These are phyloP conservation scores for Emesis furor DNA, from an alignment of 2,888 invertebrate genomes.

Conservation along the genomic window DNA sequence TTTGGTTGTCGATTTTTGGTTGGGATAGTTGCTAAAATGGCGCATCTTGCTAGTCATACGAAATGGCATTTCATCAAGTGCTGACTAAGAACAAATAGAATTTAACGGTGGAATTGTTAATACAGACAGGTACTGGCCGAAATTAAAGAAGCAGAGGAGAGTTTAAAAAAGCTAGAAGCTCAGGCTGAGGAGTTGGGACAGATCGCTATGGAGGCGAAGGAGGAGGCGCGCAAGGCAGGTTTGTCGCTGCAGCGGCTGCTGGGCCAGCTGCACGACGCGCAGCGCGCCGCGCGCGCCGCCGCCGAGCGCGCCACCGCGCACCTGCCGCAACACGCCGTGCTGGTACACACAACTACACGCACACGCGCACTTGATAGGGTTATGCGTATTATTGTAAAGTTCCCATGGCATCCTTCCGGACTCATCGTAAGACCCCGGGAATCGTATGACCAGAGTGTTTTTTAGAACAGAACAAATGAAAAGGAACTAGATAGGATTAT, in stretches of 20 bases:
- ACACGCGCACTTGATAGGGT: too few species aligned
- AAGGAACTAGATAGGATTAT: too few species aligned
- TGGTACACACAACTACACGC: conserved; percentile 73
- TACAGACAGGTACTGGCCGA: conserved; percentile 83
- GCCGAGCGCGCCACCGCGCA: conserved; percentile 80
- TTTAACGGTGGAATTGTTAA: background rate
- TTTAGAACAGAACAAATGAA: too few species aligned
- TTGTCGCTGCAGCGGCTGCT: conserved; percentile 76
- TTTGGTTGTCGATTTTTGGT: too few species aligned
- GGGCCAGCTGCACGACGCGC: conserved; percentile 75
- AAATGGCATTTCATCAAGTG: too few species aligned
- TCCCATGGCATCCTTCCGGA: too few species aligned
- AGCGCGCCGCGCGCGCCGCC: conserved; percentile 68
- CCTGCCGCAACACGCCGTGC: conserved; percentile 82
- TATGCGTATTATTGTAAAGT: too few species aligned
- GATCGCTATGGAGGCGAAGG: conserved; percentile 81
- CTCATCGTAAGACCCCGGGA: too few species aligned
- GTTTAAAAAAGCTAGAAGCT: conserved; percentile 79
- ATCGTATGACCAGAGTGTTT: too few species aligned
- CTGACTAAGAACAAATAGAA: background rate
- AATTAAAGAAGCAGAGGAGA: conserved; percentile 82
- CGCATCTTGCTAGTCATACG: too few species aligned
- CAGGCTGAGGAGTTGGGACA: conserved; percentile 82
- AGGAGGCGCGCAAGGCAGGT: conserved; percentile 82
- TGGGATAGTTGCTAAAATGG: too few species aligned